Percentiles rank a stretch among this genome's conserved stretches.
phyloP scores from a whole-genome alignment of 2,113 vertebrate species.

The Talpa occidentalis region DNA sequence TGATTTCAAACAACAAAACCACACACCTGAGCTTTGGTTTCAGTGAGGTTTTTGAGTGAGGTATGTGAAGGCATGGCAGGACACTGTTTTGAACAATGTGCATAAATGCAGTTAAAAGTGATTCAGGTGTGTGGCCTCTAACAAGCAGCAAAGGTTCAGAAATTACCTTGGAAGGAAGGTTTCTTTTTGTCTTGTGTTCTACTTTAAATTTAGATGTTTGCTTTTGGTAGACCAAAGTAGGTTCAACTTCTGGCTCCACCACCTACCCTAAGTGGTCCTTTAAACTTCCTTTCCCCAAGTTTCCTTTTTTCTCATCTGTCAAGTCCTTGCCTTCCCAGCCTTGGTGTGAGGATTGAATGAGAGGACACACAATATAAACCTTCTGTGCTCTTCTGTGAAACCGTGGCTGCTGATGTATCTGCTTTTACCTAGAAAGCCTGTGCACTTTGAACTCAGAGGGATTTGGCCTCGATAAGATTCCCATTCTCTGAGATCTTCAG shows the following conservation, averaged over 20 bases:
- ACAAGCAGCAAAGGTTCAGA: background rate
- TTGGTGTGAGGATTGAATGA: background rate
- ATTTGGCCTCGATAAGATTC: background rate
- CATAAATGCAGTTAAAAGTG: background rate
- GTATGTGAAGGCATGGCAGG: background rate
- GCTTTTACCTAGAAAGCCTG: background rate
- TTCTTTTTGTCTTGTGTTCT: background rate
- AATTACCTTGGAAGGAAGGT: background rate
- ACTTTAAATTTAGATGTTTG: background rate
- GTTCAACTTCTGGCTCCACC: background rate
- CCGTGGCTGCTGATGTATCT: background rate
- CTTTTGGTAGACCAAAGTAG: background rate
- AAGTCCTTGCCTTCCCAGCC: background rate
- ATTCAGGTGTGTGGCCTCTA: background rate
- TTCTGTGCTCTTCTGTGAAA: background rate
- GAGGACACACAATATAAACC: background rate
- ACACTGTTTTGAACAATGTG: background rate
- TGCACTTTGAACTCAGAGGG: background rate
- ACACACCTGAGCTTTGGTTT: conserved; percentile 5
- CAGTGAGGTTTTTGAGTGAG: background rate
- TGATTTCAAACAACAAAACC: background rate
- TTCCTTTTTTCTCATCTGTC: background rate
- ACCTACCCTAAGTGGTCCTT: background rate
- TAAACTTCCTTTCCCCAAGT: background rate
- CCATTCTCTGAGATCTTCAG: background rate